phyloP scores from a whole-genome alignment of 2,113 vertebrate species.

The Atrichornis clamosus region DNA sequence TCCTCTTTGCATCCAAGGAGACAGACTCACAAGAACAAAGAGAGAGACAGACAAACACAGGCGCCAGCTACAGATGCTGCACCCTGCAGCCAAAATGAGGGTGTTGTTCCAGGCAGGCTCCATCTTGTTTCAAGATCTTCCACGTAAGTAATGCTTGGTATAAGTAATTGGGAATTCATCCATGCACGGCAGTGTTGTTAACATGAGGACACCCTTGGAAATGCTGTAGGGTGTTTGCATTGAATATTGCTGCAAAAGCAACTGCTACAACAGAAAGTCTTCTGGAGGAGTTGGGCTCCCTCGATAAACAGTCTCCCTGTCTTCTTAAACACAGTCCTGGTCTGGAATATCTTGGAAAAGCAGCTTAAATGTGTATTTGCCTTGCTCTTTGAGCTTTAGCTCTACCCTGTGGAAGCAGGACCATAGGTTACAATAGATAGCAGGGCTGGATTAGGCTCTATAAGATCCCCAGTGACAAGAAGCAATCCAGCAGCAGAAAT shows the following conservation, averaged over 20 bases:
- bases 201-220: neutral
- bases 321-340: neutral
- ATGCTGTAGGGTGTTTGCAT: neutral
- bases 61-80: conserved; percentile 39
- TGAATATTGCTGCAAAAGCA: neutral
- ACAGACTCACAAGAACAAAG: conserved; percentile 51
- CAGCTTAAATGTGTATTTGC: neutral
- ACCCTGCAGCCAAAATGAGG: conserved; percentile 48
- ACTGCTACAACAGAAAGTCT: neutral
- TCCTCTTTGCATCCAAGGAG: conserved; percentile 33
- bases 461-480: neutral
- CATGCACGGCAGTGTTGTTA: neutral
- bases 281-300: neutral
- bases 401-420: neutral
- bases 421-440: neutral
- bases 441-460: neutral
- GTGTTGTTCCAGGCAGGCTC: conserved; percentile 37
- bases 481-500: neutral
- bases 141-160: neutral
- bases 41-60: conserved; percentile 13
- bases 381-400: neutral
- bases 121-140: conserved; percentile 42
- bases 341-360: neutral
- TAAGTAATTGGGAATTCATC: neutral
- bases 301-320: neutral